Base-by-base conservation (phyloP, 2,888 invertebrate species). In the Drosophila pegasa region DNA sequence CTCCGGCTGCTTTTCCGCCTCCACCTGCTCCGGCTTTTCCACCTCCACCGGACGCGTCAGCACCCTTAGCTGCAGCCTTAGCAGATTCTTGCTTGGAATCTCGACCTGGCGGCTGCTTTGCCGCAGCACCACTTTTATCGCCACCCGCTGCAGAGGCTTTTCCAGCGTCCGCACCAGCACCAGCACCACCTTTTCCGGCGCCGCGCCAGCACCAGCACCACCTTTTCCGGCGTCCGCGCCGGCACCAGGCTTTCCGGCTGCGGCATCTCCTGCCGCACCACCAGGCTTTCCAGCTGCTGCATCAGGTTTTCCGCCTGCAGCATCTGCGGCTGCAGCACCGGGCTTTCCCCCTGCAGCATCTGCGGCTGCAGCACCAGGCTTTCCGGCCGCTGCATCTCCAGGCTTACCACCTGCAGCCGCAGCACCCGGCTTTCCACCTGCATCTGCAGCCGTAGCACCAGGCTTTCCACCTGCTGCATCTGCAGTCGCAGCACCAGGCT, bases 341-440 rank as follows among this genome's bases (percentile, higher is more conserved):
- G 38, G 16, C 18, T 18, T 7, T 61, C 58, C 57, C 22, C 45
- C 43, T 40, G 22, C 27, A 18, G 33, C 54, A 22, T 25, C 60
- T 12, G 16, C 35, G 6, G 64, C 10, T 7, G 22, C 20, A 5
- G 20, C 55, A 9, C 16, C 50, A 2, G 29, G 16, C 16, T 40
- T 37, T 38, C 14, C 63, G 0, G 40, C 45, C 20, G 33, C 27
- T 33, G 9, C 41, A 0, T 29, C 31, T 12, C 45, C 45, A 6
- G 41, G 22, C 38, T 6, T 38, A 10, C 9, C 47, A 48, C 10
- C n/a, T n/a, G n/a, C n/a, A n/a, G 25, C 25, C 31, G 35, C n/a
- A 8, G 2, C n/a, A n/a, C n/a, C 35, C 3, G 35, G n/a, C 14
- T 38, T 18, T 9, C 16, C 22, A 18, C 38, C 50, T 16, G 25